Conservation (phyloP, 1,140 invertebrate genomes). For the Cherax destructor region DNA sequence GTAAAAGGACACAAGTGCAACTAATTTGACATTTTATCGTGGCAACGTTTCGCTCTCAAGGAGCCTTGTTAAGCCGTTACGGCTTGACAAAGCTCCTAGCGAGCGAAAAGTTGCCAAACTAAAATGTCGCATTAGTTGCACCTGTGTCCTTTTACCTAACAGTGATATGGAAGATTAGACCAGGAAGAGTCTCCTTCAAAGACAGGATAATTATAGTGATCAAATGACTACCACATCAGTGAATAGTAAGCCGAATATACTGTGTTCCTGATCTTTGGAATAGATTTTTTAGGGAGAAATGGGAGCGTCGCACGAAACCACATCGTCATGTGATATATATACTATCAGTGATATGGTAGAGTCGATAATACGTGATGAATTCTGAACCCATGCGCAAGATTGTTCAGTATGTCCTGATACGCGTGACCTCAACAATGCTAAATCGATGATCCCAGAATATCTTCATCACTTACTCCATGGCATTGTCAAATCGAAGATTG, state of each 20-base stretch:
- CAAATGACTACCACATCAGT: slow-evolving; percentile 18
- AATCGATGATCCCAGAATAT: not conserved
- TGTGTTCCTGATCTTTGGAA: not conserved
- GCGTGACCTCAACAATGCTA: not conserved
- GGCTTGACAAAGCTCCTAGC: no score
- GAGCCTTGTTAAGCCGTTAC: no score
- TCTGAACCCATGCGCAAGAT: not conserved
- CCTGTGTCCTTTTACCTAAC: not conserved
- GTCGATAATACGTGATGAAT: slow-evolving; percentile 2
- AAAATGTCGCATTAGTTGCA: no score
- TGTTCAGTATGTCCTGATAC: slow-evolving; percentile 1
- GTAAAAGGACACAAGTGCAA: no score
- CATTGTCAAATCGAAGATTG: not conserved
- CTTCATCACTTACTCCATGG: not conserved
- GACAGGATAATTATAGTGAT: not conserved
- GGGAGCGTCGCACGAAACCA: not conserved
- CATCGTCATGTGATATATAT: no score
- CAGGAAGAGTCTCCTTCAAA: not conserved
- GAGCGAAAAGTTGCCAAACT: no score
- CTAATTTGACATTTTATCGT: no score
- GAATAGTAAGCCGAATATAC: not conserved
- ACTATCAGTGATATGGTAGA: not conserved
- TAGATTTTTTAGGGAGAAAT: slow-evolving; percentile 1
- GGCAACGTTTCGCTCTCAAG: no score
- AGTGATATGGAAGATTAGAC: not conserved